Evolutionary conservation across 2,888 invertebrate genomes (phyloP).

Genomic region (Drosophila mulleri): DNA sequence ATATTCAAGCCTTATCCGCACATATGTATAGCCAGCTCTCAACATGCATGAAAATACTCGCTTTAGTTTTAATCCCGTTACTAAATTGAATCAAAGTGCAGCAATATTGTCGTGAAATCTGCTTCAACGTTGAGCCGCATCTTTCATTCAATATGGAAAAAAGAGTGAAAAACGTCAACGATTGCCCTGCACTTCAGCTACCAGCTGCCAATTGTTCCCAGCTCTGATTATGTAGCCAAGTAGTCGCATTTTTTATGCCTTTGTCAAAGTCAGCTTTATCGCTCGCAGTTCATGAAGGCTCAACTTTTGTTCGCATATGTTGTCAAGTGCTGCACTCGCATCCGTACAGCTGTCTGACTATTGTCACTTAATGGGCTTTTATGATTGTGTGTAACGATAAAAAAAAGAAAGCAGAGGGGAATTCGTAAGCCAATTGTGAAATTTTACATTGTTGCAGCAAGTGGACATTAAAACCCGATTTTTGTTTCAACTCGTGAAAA

Average conservation of each 20-base stretch:
- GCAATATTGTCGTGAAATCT: background rate
- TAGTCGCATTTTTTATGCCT: constrained; percentile 11
- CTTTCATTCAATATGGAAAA: background rate
- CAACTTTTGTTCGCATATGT: constrained; percentile 6
- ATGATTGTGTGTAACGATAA: constrained; percentile 14
- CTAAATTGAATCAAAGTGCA: constrained; percentile 7
- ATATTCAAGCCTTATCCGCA: background rate
- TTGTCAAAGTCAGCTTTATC: constrained; percentile 20
- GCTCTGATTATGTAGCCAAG: constrained; percentile 8
- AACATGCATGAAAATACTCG: background rate
- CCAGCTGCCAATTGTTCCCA: constrained; percentile 1
- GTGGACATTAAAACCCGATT: background rate
- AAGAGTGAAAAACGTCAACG: background rate
- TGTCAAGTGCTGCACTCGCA: constrained; percentile 17
- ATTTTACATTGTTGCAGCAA: background rate
- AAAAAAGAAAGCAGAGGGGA: background rate
- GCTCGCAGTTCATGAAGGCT: constrained; percentile 6
- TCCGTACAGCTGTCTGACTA: constrained; percentile 6
- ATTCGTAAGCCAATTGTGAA: constrained; percentile 1
- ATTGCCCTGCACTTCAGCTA: background rate
- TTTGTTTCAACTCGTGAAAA: background rate
- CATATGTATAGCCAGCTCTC: background rate
- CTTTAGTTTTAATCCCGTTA: background rate
- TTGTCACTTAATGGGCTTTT: constrained; percentile 11
- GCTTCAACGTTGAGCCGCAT: background rate